Evolutionary conservation across 2,888 invertebrate genomes (phyloP), one percentile per base, ranked within the genome.

Genomic region (Microctonus aethiopoides): DNA sequence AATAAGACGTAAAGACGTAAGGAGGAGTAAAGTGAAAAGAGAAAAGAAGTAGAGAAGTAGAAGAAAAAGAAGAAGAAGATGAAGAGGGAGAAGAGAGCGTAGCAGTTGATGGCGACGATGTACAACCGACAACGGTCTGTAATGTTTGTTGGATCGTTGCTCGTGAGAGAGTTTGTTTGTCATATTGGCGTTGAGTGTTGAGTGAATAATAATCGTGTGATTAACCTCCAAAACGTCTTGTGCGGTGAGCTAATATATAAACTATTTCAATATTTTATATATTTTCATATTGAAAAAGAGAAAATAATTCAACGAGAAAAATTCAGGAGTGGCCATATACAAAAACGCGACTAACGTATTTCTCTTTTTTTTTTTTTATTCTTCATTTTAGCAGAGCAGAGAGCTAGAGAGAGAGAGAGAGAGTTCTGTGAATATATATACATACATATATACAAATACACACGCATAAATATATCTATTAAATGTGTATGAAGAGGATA

Each of bases 81-180:
- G 57, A 59, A 59, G 64, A 69, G 56, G 57, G 63, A 56, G 64
- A 69, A 34, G 63, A 65, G 52, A 65, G 56, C 61, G 70, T 34
- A 56, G 66, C 66, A 70, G 70, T 70, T 66, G 70, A 70, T 70
- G 70, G 70, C 70, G 70, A 70, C 66, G 54, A 67, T 70, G 66
- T 70, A 61, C 66, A 70, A 52, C 70, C 62, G 66, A 61, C 66
- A 70, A 52, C 70, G 66, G 66, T 70, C 46, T 34, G 59, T 70
- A 66, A 56, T 70, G 66, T 70, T 61, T 36, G 60, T 70, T 65
- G 60, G 52, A 52, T 70, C 59, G 57, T 51, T 20, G 56, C 7
- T 65, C 39, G 39, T 39, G 5, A 13, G 22, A 52, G 51, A 67
- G 51, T 59, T 56, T 59, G 46, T 32, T 54, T 59, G 66, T 67